Conservation (phyloP, 2,888 invertebrate species). For the Epinotia ramella region DNA sequence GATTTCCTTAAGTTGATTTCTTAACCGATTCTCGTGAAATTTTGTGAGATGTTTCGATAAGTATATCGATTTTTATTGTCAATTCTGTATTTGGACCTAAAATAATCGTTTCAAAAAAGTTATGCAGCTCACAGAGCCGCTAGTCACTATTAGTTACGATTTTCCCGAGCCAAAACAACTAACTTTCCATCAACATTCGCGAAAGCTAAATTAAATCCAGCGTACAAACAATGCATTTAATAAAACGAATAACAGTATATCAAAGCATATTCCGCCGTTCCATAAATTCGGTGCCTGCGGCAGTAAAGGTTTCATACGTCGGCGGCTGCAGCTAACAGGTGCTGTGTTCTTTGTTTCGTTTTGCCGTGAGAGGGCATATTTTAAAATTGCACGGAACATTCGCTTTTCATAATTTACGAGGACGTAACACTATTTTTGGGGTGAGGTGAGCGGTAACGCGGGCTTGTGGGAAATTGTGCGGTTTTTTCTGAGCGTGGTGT, state of each 20-base stretch:
- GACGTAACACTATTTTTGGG: constrained; percentile 27
- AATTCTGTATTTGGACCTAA: too few relatives aligned
- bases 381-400: constrained; percentile 39
- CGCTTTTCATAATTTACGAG: constrained; percentile 24
- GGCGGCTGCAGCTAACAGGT: constrained; percentile 44
- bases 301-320: constrained; percentile 41
- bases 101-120: too few relatives aligned
- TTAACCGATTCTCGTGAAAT: too few relatives aligned
- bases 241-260: constrained; percentile 45
- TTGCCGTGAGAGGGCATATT: constrained; percentile 38
- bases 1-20: too few relatives aligned
- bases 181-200: constrained; percentile 18
- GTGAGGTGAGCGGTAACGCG: constrained; percentile 1
- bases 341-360: constrained; percentile 42
- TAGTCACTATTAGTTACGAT: background rate
- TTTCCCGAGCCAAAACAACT: background rate
- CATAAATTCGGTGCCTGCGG: constrained; percentile 44
- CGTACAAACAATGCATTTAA: constrained; percentile 44
- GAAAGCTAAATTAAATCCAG: constrained; percentile 43
- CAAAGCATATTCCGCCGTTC: constrained; percentile 42
- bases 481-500: too few relatives aligned
- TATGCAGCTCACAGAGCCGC: too few relatives aligned
- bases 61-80: too few relatives aligned
- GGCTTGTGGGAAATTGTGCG: constrained; percentile 2
- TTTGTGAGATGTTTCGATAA: too few relatives aligned